Base-by-base conservation (phyloP, 2,797 vertebrate genomes). In the Ficedula albicollis region DNA sequence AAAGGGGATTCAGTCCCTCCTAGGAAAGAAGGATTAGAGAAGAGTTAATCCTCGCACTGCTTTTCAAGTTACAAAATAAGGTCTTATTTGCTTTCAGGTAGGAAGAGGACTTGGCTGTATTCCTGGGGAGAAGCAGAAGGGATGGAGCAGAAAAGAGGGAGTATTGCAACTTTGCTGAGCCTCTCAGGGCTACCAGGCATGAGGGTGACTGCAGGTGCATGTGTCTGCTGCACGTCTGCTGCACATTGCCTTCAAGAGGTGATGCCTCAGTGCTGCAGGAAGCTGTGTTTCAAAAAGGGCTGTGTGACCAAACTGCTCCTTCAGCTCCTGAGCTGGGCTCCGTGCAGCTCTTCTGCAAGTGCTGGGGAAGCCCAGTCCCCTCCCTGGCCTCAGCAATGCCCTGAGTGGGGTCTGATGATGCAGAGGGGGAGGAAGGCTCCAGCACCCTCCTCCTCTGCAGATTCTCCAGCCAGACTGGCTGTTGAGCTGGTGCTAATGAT, bases 161-260 rank as follows among this genome's bases (percentile, higher is more conserved):
- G 21, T 11, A 41, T 0, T 46, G 58, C 36, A 75, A 54, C 25
- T 72, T 55, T 60, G 18, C 68, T 46, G 68, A 80, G 9, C 55
- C 15, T 58, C 64, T 83, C 38, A 54, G 64, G 59, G 13, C 54
- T 62, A 9, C 5, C 8, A 60, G 46, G 44, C 54, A 46, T 21
- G 1, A 2, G 29, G 7, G 20, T 5, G 15, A 26, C 20, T 48
- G 58, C 2, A 3, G 63, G 11, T 60, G 22, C 34, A 11, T 2
- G 5, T 3, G 4, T 15, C 27, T 82, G 66, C 13, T 52, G 17
- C 36, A 23, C 6, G 14, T 36, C 43, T 88, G 68, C 64, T 80
- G 49, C 2, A 0, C 4, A 0, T 13, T 56, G 43, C 17, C 60
- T 77, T 73, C 43, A 54, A 51, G 1, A 5, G 19, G 13, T 26